Conservation (phyloP, 1,140 invertebrate species). For the Phymorhynchus buccinoides region DNA sequence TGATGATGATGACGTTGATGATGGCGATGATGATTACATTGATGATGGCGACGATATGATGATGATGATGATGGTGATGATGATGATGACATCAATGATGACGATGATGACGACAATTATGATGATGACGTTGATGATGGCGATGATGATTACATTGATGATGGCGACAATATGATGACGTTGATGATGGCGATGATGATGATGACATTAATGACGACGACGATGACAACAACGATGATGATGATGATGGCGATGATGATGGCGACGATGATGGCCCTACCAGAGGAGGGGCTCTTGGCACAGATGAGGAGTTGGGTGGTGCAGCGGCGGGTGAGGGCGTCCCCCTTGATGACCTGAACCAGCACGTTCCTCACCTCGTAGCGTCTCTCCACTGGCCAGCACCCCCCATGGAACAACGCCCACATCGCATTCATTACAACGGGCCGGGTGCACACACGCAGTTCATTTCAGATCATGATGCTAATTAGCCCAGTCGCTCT, state of each 20-base stretch:
- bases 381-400: not conserved
- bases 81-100: slow-evolving; percentile 20
- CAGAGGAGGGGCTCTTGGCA: not conserved
- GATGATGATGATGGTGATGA: slow-evolving; percentile 32
- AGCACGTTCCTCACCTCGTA: not conserved
- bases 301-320: not conserved
- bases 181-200: too few relatives aligned
- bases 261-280: not conserved
- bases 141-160: too few relatives aligned
- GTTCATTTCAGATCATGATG: too few relatives aligned
- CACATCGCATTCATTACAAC: not conserved
- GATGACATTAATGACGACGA: too few relatives aligned
- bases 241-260: too few relatives aligned
- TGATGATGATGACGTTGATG: too few relatives aligned
- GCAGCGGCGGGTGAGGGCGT: not conserved
- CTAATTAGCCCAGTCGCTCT: too few relatives aligned
- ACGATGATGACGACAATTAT: slow-evolving; percentile 24
- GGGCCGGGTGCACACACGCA: too few relatives aligned
- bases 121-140: too few relatives aligned
- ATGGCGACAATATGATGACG: too few relatives aligned
- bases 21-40: too few relatives aligned
- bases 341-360: not conserved
- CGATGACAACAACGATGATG: slow-evolving; percentile 10
- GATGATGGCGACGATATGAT: too few relatives aligned
- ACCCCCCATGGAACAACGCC: not conserved